phyloP scores from a whole-genome alignment of 2,797 vertebrate genomes.

The Numenius phaeopus region DNA sequence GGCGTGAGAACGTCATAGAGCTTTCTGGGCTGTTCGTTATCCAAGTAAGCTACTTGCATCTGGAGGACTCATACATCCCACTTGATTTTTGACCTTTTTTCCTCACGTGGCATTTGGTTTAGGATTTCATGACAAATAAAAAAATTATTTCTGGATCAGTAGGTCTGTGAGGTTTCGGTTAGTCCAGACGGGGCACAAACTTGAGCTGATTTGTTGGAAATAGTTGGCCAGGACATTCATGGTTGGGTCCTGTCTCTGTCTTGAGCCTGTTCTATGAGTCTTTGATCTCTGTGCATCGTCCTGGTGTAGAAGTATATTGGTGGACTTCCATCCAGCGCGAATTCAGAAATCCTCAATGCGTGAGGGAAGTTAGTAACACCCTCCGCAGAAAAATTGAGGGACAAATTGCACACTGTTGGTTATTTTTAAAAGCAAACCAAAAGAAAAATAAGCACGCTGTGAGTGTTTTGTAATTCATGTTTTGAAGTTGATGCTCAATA shows the following conservation, averaged over 20 bases:
- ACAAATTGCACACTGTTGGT: neutral
- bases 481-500: neutral
- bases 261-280: neutral
- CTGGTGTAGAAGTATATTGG: neutral
- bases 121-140: neutral
- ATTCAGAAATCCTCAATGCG: neutral
- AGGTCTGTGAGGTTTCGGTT: neutral
- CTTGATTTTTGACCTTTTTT: constrained; percentile 21
- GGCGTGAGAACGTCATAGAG: neutral
- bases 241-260: neutral
- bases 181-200: neutral
- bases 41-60: neutral
- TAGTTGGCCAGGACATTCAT: neutral
- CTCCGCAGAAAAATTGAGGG: neutral
- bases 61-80: neutral
- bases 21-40: neutral
- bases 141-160: neutral
- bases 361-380: neutral
- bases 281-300: neutral
- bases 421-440: neutral
- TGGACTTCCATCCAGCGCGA: neutral
- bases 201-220: neutral
- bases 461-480: neutral
- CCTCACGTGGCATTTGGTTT: neutral
- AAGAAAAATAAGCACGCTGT: neutral